Conservation (phyloP, 2,797 vertebrate genomes). For the Malacoctenus gilli region DNA sequence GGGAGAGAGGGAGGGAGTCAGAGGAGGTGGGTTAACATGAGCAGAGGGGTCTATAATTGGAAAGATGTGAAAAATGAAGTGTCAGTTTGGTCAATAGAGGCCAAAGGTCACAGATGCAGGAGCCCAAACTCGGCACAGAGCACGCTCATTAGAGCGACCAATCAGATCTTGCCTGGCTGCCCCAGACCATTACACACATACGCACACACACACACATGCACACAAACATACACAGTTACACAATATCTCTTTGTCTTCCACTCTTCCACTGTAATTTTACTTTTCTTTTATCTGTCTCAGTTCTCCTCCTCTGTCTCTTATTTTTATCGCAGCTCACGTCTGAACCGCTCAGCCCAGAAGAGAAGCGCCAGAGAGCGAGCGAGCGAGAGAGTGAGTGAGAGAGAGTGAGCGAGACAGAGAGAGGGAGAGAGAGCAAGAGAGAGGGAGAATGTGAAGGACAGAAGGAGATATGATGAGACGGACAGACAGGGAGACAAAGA, state of each 20-base stretch:
- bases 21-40: conserved; percentile 82
- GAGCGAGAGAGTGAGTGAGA: too few species aligned
- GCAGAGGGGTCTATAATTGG: conserved; percentile 89
- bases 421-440: conserved; percentile 45
- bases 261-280: conserved; percentile 37
- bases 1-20: conserved; percentile 24
- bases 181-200: conserved; percentile 90
- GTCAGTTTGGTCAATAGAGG: conserved; percentile 98
- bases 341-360: conserved; percentile 27
- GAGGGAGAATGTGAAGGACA: too few species aligned
- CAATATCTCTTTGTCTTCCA: conserved; percentile 51
- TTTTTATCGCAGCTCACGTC: conserved; percentile 29
- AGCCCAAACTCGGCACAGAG: conserved; percentile 89
- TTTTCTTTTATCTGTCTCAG: conserved; percentile 20
- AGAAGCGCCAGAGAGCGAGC: background rate
- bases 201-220: conserved; percentile 60
- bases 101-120: conserved; percentile 91
- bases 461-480: conserved; percentile 5
- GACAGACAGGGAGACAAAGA: conserved; percentile 50
- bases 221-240: conserved; percentile 30
- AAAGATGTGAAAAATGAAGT: conserved; percentile 99
- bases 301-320: conserved; percentile 27
- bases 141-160: conserved; percentile 95
- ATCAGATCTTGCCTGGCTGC: conserved; percentile 86
- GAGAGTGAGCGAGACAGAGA: conserved; percentile 18